phyloP scores from a whole-genome alignment of 1,140 invertebrate genomes.

The Eueides isabella region DNA sequence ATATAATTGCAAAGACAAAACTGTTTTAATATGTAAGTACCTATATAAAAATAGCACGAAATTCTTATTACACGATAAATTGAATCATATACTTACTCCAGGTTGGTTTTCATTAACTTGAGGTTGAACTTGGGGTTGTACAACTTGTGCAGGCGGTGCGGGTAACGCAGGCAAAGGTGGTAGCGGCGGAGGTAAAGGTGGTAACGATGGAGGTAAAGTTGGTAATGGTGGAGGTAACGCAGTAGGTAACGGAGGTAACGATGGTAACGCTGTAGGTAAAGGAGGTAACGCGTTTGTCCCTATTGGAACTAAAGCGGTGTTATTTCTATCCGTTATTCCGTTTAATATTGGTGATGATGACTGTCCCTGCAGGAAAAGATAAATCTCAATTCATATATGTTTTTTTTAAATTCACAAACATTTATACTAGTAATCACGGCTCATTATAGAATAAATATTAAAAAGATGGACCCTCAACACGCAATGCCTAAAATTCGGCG shows the following conservation, averaged over 20 bases:
- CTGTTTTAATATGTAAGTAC: too few species aligned
- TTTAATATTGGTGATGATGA: conserved; percentile 33
- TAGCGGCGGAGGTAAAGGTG: not conserved
- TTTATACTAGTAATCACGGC: too few species aligned
- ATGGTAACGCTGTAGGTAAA: not conserved
- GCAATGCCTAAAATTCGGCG: too few species aligned
- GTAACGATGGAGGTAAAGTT: not conserved
- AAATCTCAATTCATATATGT: not conserved
- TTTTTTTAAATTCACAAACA: too few species aligned
- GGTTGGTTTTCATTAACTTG: conserved; percentile 30
- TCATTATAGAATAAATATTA: too few species aligned
- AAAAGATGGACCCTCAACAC: too few species aligned
- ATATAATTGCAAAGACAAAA: too few species aligned
- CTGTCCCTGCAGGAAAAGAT: conserved; percentile 19
- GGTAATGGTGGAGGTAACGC: not conserved
- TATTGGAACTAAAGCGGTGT: conserved; percentile 17
- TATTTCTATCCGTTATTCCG: conserved; percentile 32
- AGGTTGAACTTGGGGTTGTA: not conserved
- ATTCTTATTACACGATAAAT: not conserved
- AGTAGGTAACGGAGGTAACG: not conserved
- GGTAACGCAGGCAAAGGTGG: not conserved
- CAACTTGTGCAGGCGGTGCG: not conserved
- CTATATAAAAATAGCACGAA: too few species aligned
- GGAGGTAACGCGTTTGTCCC: not conserved
- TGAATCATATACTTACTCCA: conserved; percentile 43